Percentiles rank a stretch among this genome's conserved stretches.
Conservation (phyloP, 2,113 vertebrate genomes). For the Solea senegalensis region DNA sequence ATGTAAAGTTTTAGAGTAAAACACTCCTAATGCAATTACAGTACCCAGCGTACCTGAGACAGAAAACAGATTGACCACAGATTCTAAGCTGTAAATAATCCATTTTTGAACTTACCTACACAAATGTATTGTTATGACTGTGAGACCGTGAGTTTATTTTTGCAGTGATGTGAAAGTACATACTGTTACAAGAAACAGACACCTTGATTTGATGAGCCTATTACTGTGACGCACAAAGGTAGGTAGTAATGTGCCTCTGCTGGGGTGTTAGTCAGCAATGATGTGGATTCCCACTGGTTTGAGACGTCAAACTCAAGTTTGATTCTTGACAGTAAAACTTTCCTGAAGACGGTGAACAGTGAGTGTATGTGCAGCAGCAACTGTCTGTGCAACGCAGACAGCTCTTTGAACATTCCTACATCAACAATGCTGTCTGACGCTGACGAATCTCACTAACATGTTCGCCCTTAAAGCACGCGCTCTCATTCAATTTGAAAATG, state of each 20-base stretch:
- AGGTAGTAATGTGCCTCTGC: constrained; percentile 28
- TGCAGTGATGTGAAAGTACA: constrained; percentile 23
- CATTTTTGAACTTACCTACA: constrained; percentile 17
- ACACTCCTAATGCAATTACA: constrained; percentile 18
- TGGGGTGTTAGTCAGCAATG: constrained; percentile 28
- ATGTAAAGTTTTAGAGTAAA: constrained; percentile 1
- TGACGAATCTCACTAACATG: constrained; percentile 18
- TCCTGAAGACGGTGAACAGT: constrained; percentile 40
- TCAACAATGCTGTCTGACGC: constrained; percentile 29
- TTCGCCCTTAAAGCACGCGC: constrained; percentile 12
- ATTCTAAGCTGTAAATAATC: constrained; percentile 31
- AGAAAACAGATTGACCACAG: constrained; percentile 16
- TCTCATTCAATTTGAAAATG: background rate
- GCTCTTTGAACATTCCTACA: constrained; percentile 30
- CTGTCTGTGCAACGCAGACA: background rate
- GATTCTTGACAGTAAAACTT: constrained; percentile 24
- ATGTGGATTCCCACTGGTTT: constrained; percentile 37
- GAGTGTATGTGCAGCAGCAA: constrained; percentile 29
- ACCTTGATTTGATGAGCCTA: constrained; percentile 42
- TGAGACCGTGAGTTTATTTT: constrained; percentile 30
- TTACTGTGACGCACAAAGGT: constrained; percentile 59
- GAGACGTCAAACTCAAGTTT: constrained; percentile 68
- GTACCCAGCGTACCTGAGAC: background rate
- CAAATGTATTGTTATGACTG: constrained; percentile 22
- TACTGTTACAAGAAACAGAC: constrained; percentile 47